Base-by-base conservation (phyloP, 2,888 invertebrate species). In the Drosophila buzzatii region DNA sequence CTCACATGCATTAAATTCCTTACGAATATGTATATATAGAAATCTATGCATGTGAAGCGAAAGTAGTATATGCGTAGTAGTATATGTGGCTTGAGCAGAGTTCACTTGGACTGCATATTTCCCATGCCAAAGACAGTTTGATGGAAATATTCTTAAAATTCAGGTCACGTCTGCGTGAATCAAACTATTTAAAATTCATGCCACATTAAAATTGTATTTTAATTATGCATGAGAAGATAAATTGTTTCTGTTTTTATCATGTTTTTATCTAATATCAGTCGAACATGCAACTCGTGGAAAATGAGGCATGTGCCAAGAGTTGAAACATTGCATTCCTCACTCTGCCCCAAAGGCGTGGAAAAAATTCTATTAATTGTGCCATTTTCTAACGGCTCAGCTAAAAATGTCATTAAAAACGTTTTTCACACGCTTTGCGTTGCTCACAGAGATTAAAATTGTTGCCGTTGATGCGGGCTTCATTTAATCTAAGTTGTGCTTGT, bases 241-340 rank as follows among this genome's bases (percentile, higher is more conserved):
- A 76, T 12, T 55, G 55, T 41, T 55, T 27, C 39, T n/a, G 41
- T 42, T 52, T 44, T 42, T 41, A 60, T 67, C 49, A 49, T 49
- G 47, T 75, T 73, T 27, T 45, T 75, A 67, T 69, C 53, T 75
- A 67, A 77, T 70, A 67, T 51, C 64, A 63, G 31, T 57, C 44
- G 57, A 62, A 65, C 82, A 81, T 87, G 87, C 87, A 80, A 78
- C 61, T 23, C 73, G 61, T 76, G 70, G 70, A 82, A 82, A 85
- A 56, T 67, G 73, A 62, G 73, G 67, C 65, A 69, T 55, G 68
- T 59, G 66, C 27, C 55, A 27, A 23, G 69, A 51, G 41, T 39
- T 64, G 64, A 73, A 75, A 72, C 70, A 47, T 27, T 44, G 60
- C 70, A 55, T 61, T 20, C 5, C 27, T 6, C 27, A 42, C 18